Conservation (phyloP, 1,140 invertebrate genomes). For the Panonychus citri region DNA sequence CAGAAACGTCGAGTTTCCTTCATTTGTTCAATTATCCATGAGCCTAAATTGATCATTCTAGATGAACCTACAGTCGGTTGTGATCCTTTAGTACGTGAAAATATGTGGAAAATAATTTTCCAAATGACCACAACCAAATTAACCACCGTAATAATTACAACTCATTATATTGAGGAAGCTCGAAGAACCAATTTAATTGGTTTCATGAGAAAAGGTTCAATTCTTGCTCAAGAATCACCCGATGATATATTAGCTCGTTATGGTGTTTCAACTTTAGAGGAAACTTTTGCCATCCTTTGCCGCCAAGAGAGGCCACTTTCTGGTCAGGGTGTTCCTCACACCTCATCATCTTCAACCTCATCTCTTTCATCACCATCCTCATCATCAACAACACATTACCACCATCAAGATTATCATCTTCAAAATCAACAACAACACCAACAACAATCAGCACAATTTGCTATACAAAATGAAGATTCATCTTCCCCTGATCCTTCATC, state of each 20-base stretch:
- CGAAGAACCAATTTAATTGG: constrained; percentile 30
- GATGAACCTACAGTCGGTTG: constrained; percentile 86
- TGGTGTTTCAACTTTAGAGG: constrained; percentile 52
- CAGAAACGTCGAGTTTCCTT: constrained; percentile 77
- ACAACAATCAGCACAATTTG: no score
- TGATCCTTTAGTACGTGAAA: constrained; percentile 62
- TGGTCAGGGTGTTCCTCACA: background rate
- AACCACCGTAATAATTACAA: constrained; percentile 23
- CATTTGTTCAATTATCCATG: constrained; percentile 70
- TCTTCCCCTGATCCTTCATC: no score
- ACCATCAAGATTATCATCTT: no score
- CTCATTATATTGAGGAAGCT: constrained; percentile 26
- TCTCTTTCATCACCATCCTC: background rate
- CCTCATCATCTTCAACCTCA: background rate
- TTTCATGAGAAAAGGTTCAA: constrained; percentile 9
- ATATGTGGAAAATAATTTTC: constrained; percentile 40
- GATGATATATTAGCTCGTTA: constrained; percentile 55
- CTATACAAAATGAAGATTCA: no score
- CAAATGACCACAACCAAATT: constrained; percentile 45
- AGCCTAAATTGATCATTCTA: constrained; percentile 70
- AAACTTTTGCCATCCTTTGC: constrained; percentile 78
- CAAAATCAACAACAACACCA: background rate
- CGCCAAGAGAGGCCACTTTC: background rate
- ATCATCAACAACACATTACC: background rate
- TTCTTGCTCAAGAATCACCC: constrained; percentile 67